A percentile compares a stretch with the other conserved stretches of the same genome.
Evolutionary conservation across 1,140 invertebrate genomes (phyloP).

Genomic region (Scaptomyza hsui): DNA sequence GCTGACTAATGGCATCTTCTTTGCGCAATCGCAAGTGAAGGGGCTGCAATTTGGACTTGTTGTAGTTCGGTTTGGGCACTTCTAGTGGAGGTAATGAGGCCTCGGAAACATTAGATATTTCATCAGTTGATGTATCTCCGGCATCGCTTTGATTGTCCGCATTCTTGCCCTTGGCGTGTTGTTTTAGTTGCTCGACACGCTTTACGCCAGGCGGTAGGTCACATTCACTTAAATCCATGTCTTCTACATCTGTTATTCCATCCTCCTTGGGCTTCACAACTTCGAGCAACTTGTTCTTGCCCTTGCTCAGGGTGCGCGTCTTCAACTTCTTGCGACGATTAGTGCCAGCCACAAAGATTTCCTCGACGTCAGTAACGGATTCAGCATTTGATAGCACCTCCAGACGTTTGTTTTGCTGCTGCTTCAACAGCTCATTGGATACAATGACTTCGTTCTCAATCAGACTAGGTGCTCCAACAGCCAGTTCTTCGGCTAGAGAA

Average conservation of each 20-base stretch:
- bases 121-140: slow-evolving; percentile 74
- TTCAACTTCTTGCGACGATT: slow-evolving; percentile 79
- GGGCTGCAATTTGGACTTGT: slow-evolving; percentile 48
- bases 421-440: slow-evolving; percentile 72
- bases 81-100: slow-evolving; percentile 17
- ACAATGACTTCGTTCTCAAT: slow-evolving; percentile 76
- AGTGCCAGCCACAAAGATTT: slow-evolving; percentile 83
- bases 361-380: slow-evolving; percentile 85
- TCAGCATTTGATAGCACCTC: slow-evolving; percentile 74
- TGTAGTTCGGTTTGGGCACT: slow-evolving; percentile 24
- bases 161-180: slow-evolving; percentile 36
- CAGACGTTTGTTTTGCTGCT: slow-evolving; percentile 62
- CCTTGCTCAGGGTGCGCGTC: slow-evolving; percentile 69
- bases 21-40: slow-evolving; percentile 56
- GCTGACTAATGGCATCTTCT: slow-evolving; percentile 60
- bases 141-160: slow-evolving; percentile 52
- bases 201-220: slow-evolving; percentile 62
- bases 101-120: slow-evolving; percentile 62
- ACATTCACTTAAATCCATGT: slow-evolving; percentile 85
- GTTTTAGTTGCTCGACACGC: slow-evolving; percentile 68
- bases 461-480: slow-evolving; percentile 28
- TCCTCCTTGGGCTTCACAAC: slow-evolving; percentile 55
- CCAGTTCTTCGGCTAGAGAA: slow-evolving; percentile 53
- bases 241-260: slow-evolving; percentile 85
- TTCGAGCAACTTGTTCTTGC: slow-evolving; percentile 69